These are phyloP conservation scores for Tetramorium bicarinatum DNA, from an alignment of 2,888 invertebrate species.

Conservation along the genomic window DNA sequence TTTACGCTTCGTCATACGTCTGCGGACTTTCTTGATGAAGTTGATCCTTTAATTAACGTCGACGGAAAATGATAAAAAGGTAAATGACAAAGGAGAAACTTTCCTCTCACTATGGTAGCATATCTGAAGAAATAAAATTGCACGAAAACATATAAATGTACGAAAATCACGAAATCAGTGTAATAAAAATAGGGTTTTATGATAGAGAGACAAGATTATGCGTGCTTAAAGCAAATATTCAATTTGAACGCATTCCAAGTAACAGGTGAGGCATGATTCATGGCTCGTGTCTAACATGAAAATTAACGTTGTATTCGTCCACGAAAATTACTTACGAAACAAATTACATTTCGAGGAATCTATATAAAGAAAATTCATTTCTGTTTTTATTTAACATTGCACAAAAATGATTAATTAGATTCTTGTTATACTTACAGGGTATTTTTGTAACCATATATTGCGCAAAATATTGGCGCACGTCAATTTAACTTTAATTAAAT, in stretches of 20 bases:
- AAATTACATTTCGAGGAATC: background rate
- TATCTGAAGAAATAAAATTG: background rate
- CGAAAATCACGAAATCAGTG: background rate
- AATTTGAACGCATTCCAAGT: conserved; percentile 47
- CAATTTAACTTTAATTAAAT: background rate
- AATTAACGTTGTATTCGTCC: conserved; percentile 28
- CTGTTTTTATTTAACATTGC: background rate
- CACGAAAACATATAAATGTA: background rate
- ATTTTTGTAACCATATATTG: background rate
- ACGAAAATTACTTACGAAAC: conserved; percentile 5
- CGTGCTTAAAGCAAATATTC: conserved; percentile 22
- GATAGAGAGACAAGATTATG: background rate
- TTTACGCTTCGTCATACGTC: conserved; percentile 45
- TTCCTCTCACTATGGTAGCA: background rate
- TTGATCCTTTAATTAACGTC: conserved; percentile 36
- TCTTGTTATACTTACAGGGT: background rate
- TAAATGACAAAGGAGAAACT: conserved; percentile 24
- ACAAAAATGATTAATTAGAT: background rate
- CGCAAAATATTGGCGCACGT: background rate
- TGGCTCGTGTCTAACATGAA: conserved; percentile 11
- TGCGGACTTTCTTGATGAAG: conserved; percentile 50
- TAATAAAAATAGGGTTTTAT: conserved; percentile 23
- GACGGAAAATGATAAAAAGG: conserved; percentile 35
- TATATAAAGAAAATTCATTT: conserved; percentile 1
- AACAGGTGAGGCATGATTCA: conserved; percentile 19